Percentiles rank a stretch among this genome's conserved stretches.
phyloP scores from a whole-genome alignment of 2,113 vertebrate genomes.

The Oncorhynchus masou region DNA sequence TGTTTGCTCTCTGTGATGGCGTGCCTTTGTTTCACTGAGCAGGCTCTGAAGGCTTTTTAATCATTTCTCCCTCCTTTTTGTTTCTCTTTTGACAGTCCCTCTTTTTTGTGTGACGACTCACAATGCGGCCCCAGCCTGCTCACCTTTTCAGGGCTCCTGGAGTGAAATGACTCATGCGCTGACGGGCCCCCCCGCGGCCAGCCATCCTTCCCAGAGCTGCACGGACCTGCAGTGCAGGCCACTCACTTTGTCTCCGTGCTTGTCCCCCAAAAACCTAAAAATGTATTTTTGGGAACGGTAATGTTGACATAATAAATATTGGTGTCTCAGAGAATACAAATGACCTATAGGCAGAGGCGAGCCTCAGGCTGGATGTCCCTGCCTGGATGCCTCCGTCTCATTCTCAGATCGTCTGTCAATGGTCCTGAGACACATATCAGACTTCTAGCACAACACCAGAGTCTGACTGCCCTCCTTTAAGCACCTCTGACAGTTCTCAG shows the following conservation, averaged over 20 bases:
- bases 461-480: conserved; percentile 16
- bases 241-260: conserved; percentile 72
- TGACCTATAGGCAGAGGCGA: conserved; percentile 50
- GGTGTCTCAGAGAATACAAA: conserved; percentile 72
- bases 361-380: conserved; percentile 15
- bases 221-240: conserved; percentile 57
- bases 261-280: conserved; percentile 72
- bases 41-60: conserved; percentile 65
- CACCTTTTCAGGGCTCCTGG: conserved; percentile 65
- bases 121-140: conserved; percentile 46
- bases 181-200: conserved; percentile 30
- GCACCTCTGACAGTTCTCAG: conserved; percentile 29
- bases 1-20: background rate
- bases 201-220: conserved; percentile 31
- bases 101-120: no score
- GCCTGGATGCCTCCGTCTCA: no score
- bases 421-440: conserved; percentile 44
- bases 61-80: conserved; percentile 63
- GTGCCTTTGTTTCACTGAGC: conserved; percentile 1
- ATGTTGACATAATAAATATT: conserved; percentile 77
- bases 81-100: conserved; percentile 61
- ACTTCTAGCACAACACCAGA: conserved; percentile 20
- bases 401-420: conserved; percentile 44
- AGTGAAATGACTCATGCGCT: conserved; percentile 68
- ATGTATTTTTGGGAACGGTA: conserved; percentile 75